A percentile compares a stretch with the other conserved stretches of the same genome.
Conservation (phyloP, 2,888 invertebrate genomes). For the Reticulitermes lucifugus region DNA sequence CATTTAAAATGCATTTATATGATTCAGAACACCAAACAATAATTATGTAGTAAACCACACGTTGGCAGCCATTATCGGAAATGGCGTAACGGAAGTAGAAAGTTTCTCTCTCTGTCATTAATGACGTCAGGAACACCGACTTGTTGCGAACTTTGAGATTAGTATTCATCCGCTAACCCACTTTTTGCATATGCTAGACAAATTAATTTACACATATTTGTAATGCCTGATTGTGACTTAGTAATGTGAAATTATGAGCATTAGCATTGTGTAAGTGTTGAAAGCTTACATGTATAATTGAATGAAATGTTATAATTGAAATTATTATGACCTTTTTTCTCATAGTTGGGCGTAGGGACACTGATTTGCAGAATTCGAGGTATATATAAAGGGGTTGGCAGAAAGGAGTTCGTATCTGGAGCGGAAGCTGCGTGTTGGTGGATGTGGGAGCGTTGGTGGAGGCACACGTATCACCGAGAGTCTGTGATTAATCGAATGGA, state of each 20-base stretch:
- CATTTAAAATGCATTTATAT: not conserved
- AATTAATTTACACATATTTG: not conserved
- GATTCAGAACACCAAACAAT: too few species aligned
- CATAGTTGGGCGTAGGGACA: constrained; percentile 16
- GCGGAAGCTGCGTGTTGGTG: not conserved
- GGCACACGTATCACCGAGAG: too few species aligned
- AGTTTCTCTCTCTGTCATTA: not conserved
- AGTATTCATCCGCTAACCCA: constrained; percentile 1
- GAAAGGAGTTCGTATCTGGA: not conserved
- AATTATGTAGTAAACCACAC: not conserved
- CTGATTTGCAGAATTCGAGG: not conserved
- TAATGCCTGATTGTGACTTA: too few species aligned
- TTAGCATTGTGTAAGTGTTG: not conserved
- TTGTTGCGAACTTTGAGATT: not conserved
- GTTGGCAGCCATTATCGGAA: constrained; percentile 2
- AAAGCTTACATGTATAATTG: not conserved
- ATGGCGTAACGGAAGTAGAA: not conserved
- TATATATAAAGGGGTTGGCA: not conserved
- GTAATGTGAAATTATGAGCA: not conserved
- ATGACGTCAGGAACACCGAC: not conserved
- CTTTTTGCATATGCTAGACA: not conserved
- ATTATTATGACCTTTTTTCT: constrained; percentile 20
- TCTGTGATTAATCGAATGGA: too few species aligned
- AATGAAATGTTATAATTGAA: not conserved
- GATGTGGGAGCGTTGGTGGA: too few species aligned